These are phyloP conservation scores for Propsilocerus akamusi DNA, from an alignment of 1,140 invertebrate species.

Conservation along the genomic window DNA sequence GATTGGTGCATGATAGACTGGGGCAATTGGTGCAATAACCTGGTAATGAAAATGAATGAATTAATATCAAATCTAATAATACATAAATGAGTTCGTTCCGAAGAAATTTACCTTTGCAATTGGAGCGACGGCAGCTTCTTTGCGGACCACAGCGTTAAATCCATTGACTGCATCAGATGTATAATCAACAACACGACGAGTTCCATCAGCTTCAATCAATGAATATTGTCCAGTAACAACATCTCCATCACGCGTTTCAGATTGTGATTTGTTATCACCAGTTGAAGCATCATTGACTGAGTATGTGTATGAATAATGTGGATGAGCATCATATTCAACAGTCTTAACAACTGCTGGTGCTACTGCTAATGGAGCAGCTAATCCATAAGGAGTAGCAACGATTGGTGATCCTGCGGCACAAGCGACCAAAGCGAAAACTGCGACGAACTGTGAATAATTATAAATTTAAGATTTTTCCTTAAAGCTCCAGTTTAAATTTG, in stretches of 20 bases:
- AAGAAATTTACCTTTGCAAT: slow-evolving; percentile 11
- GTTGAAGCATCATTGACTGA: slow-evolving; percentile 27
- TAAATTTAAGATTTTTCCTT: slow-evolving; percentile 3
- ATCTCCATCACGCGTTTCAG: slow-evolving; percentile 24
- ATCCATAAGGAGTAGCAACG: slow-evolving; percentile 10
- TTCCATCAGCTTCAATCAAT: slow-evolving; percentile 25
- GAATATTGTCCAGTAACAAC: slow-evolving; percentile 24
- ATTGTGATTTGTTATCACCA: slow-evolving; percentile 23
- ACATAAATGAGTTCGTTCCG: too few species aligned
- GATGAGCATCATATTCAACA: slow-evolving; percentile 30
- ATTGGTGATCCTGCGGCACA: slow-evolving; percentile 14
- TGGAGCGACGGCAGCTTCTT: slow-evolving; percentile 20
- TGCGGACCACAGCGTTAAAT: slow-evolving; percentile 25
- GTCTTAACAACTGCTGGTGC: slow-evolving; percentile 25
- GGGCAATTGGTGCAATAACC: neutral
- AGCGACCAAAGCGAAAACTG: slow-evolving; percentile 6
- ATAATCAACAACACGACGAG: slow-evolving; percentile 23
- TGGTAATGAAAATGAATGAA: too few species aligned
- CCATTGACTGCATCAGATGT: slow-evolving; percentile 24
- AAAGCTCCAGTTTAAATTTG: neutral
- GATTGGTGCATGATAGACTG: neutral
- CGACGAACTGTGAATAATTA: slow-evolving; percentile 1
- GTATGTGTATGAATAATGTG: slow-evolving; percentile 31
- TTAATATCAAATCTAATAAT: too few species aligned
- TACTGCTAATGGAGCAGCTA: slow-evolving; percentile 9